Evolutionary conservation across 92 coral and sea anemone genomes (phyloP), one percentile per base, ranked within the genome.

Genomic region (Zoanthus solanderi): DNA sequence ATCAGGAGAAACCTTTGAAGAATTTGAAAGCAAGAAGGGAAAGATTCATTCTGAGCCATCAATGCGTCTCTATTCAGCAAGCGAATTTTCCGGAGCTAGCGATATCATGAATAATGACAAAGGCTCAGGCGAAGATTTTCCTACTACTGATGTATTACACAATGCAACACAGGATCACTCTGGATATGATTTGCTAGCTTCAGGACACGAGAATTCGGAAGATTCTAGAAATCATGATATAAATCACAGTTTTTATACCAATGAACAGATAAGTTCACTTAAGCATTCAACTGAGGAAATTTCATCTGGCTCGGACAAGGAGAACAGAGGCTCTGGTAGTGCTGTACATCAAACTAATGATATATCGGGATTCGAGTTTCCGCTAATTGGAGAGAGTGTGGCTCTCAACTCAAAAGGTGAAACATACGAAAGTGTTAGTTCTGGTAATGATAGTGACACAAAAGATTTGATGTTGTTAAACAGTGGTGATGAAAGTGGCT

Each of bases 301-400:
- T 45, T 44, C 57, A 9, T 80, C 85, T 80, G 52, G 60, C 6
- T 81, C 85, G 45, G 75, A 61, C 67, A 37, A 66, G n/a, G 29
- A 81, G 44, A 28, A 15, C 4, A 4, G 15, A 46, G 14, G 34
- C 14, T 10, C 8, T 54, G 46, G 44, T 46, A 47, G 12, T 50
- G 45, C 74, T 10, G 71, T 42, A 12, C 58, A 45, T 18, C 47
- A 9, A 47, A 81, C 29, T 12, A 66, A 17, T 66, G 74, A 44
- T 6, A 57, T 45, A 81, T 67, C 75, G 12, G 85, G 56, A 18
- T 81, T 81, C 29, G 85, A 81, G 76, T 81, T 81, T 81, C 85
- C 85, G 46, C 32, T 30, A 45, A 8, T 17, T 15, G 45, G 2
- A 63, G 84, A 80, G 46, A 42, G 73, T 32, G 74, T 0, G 23